phyloP scores from a whole-genome alignment of 2,113 vertebrate genomes.

The Oncorhynchus nerka region DNA sequence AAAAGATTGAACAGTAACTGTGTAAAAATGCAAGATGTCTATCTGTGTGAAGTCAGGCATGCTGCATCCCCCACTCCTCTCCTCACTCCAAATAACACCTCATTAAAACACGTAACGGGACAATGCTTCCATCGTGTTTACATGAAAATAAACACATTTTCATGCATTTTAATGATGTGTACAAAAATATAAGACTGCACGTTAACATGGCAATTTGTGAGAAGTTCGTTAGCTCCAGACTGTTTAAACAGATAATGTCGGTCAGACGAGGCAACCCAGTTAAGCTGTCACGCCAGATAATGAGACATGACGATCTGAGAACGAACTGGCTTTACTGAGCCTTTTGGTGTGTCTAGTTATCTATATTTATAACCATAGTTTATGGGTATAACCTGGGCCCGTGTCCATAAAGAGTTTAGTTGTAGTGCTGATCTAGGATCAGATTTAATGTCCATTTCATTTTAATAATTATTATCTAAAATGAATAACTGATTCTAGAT shows the following conservation, averaged over 20 bases:
- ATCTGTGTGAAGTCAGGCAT: conserved; percentile 44
- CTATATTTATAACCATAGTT: neutral
- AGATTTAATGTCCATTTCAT: no score
- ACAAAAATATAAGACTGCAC: conserved; percentile 28
- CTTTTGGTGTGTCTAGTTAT: no score
- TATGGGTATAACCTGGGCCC: no score
- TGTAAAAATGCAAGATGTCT: conserved; percentile 20
- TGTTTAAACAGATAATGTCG: conserved; percentile 24
- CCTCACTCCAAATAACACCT: conserved; percentile 18
- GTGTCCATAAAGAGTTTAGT: no score
- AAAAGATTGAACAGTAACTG: neutral
- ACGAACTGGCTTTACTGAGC: neutral
- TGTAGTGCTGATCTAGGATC: no score
- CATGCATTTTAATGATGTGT: conserved; percentile 49
- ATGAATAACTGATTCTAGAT: no score
- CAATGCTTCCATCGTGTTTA: neutral
- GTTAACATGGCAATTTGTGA: conserved; percentile 19
- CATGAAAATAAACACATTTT: neutral
- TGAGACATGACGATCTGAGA: conserved; percentile 18
- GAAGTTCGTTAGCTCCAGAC: conserved; percentile 28
- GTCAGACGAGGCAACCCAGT: conserved; percentile 1
- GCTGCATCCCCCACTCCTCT: conserved; percentile 2
- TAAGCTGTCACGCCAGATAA: conserved; percentile 46
- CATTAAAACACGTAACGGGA: conserved; percentile 39
- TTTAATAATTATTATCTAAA: no score